These are phyloP conservation scores for Hafferia zeledoni DNA, from an alignment of 2,797 vertebrate genomes.

Conservation along the genomic window DNA sequence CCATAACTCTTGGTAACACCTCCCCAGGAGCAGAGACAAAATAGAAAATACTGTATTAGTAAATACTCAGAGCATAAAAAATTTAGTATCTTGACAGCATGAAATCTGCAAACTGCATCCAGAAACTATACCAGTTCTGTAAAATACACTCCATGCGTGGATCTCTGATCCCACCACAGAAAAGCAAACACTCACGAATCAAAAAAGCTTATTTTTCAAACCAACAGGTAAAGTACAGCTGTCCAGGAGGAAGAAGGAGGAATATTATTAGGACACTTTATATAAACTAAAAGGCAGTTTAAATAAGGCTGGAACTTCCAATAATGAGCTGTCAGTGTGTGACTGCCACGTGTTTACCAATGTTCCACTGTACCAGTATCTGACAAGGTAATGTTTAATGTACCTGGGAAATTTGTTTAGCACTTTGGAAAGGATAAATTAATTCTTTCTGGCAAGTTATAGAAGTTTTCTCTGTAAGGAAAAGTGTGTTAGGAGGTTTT, in stretches of 20 bases:
- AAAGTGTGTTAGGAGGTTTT: conserved; percentile 78
- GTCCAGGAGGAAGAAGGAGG: neutral
- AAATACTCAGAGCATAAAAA: neutral
- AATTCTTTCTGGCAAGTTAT: conserved; percentile 78
- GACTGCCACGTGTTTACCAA: conserved; percentile 19
- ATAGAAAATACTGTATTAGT: neutral
- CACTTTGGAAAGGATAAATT: conserved; percentile 86
- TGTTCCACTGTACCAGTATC: conserved; percentile 60
- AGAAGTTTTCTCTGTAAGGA: conserved; percentile 77
- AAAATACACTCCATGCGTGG: neutral
- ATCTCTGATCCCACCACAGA: neutral
- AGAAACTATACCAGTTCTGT: neutral
- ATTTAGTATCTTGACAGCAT: neutral
- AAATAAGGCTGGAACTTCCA: conserved; percentile 11
- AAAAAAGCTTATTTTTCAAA: neutral
- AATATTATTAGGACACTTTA: neutral
- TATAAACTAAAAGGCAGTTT: conserved; percentile 46
- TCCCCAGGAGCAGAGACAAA: neutral
- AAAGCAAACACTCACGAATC: neutral
- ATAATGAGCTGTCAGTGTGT: neutral
- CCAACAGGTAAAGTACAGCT: neutral
- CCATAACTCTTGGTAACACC: neutral
- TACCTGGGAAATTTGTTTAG: conserved; percentile 86
- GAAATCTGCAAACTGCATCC: neutral
- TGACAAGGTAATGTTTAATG: conserved; percentile 64